phyloP scores from a whole-genome alignment of 2,888 invertebrate species.

The Dicyrtomina minuta region DNA sequence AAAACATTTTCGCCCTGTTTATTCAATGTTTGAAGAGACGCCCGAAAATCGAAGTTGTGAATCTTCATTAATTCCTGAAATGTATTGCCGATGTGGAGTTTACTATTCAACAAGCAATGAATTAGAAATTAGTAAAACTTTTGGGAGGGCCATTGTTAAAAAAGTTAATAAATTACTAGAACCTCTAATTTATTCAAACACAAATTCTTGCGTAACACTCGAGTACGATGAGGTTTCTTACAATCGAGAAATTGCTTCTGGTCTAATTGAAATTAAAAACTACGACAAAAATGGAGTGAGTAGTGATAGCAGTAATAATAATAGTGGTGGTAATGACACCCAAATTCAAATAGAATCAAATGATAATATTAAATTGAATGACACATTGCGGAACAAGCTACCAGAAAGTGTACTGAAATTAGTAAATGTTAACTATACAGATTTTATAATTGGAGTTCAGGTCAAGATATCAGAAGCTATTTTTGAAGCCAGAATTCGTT shows the following conservation, averaged over 20 bases:
- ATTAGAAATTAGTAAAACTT: conserved; percentile 35
- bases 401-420: conserved; percentile 30
- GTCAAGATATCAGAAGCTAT: conserved; percentile 41
- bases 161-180: conserved; percentile 40
- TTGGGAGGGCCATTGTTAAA: conserved; percentile 29
- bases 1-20: conserved; percentile 25
- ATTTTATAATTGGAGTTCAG: conserved; percentile 46
- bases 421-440: conserved; percentile 36
- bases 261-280: conserved; percentile 40
- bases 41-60: conserved; percentile 50
- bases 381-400: no score
- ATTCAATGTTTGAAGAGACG: conserved; percentile 47
- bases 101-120: background rate
- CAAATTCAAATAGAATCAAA: no score
- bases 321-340: no score
- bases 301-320: no score
- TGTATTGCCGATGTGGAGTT: conserved; percentile 51
- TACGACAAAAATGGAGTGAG: no score
- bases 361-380: no score
- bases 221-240: no score
- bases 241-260: conserved; percentile 18
- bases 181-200: conserved; percentile 40
- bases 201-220: conserved; percentile 21
- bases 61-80: conserved; percentile 41
- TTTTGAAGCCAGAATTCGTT: conserved; percentile 39